Evolutionary conservation across 2,797 vertebrate species (phyloP).

Genomic region (Varecia variegata): DNA sequence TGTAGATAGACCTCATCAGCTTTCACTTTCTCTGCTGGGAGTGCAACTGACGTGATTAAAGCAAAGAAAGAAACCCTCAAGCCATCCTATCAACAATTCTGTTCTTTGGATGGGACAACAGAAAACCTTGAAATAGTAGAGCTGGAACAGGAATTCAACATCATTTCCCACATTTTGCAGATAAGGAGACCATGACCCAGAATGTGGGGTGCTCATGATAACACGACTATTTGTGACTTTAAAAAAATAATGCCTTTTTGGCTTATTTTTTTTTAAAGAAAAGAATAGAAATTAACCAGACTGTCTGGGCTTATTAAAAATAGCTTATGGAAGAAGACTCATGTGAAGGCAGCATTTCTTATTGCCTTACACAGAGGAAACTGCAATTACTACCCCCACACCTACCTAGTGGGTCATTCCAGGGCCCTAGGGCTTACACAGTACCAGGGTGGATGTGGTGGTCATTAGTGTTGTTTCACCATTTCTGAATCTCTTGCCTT

Average conservation of each 20-base stretch:
- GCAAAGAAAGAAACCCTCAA: not conserved
- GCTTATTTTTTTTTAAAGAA: not conserved
- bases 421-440: not conserved
- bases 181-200: not conserved
- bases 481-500: not conserved
- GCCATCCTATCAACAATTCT: not conserved
- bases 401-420: not conserved
- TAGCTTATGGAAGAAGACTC: not conserved
- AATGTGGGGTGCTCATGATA: not conserved
- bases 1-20: not conserved
- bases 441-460: not conserved
- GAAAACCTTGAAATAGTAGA: not conserved
- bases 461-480: not conserved
- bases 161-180: not conserved
- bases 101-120: not conserved
- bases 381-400: not conserved
- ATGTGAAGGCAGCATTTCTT: not conserved
- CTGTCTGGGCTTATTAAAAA: not conserved
- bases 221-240: not conserved
- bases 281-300: not conserved
- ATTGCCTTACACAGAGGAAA: not conserved
- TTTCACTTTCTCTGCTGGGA: slow-evolving; percentile 29
- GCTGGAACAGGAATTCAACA: not conserved
- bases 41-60: not conserved
- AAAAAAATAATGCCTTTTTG: not conserved